phyloP scores from a whole-genome alignment of 2,113 vertebrate species.

The Macrotus californicus region DNA sequence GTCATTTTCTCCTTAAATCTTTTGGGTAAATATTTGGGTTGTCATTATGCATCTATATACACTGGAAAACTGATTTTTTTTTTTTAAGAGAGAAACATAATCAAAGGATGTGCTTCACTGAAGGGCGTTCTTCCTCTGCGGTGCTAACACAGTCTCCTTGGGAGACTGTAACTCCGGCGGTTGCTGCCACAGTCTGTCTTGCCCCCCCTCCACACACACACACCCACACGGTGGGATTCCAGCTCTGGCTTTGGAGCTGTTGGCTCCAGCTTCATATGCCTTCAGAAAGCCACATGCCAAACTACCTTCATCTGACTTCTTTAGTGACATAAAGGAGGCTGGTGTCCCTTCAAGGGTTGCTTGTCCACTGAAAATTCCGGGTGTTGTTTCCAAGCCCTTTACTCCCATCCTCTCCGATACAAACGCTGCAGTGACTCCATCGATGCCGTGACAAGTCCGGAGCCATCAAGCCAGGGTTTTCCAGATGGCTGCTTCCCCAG shows the following conservation, averaged over 20 bases:
- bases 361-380: neutral
- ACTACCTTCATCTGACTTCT: neutral
- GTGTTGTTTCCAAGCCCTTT: neutral
- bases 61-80: neutral
- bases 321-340: neutral
- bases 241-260: neutral
- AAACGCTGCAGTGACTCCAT: conserved; percentile 12
- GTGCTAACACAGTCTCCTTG: too few species aligned
- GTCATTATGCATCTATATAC: neutral
- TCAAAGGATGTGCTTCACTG: neutral
- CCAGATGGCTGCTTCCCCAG: conserved; percentile 14
- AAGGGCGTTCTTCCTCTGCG: neutral
- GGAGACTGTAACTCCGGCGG: too few species aligned
- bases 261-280: neutral
- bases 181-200: too few species aligned
- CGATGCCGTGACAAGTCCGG: neutral
- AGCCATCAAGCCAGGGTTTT: neutral
- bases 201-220: too few species aligned
- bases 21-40: neutral
- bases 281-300: neutral
- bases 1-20: neutral
- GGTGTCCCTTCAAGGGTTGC: neutral
- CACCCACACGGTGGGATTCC: neutral
- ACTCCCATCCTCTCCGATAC: neutral
- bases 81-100: neutral